A percentile compares a stretch with the other conserved stretches of the same genome.
Evolutionary conservation across 2,113 vertebrate genomes (phyloP).

Genomic region (Nansenia antarctica): DNA sequence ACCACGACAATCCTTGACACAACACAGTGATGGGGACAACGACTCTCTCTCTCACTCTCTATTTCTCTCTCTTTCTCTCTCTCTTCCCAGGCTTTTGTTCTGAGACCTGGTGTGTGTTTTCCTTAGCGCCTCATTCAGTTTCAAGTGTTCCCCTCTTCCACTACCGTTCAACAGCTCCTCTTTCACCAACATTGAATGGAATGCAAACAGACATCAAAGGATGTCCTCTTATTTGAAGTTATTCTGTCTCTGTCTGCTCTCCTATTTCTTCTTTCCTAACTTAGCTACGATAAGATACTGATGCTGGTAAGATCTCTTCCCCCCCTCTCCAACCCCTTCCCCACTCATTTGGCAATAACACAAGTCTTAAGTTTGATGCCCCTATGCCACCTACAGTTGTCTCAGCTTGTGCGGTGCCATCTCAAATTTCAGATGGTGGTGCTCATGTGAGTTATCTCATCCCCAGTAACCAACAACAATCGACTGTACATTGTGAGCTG

Average conservation of each 20-base stretch:
- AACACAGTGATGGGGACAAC: background rate
- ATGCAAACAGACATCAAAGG: constrained; percentile 78
- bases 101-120: constrained; percentile 65
- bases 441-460: constrained; percentile 56
- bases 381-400: constrained; percentile 31
- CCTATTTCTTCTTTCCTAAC: constrained; percentile 52
- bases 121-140: constrained; percentile 63
- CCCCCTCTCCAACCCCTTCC: constrained; percentile 21
- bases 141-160: constrained; percentile 63
- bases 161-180: constrained; percentile 64
- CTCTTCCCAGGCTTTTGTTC: constrained; percentile 56
- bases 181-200: constrained; percentile 71
- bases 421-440: constrained; percentile 53
- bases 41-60: background rate
- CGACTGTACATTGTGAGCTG: background rate
- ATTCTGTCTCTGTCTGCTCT: constrained; percentile 54
- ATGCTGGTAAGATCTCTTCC: constrained; percentile 57
- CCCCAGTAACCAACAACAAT: constrained; percentile 36
- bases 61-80: background rate
- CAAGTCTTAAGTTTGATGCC: too few relatives aligned
- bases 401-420: background rate
- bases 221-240: constrained; percentile 61
- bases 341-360: background rate
- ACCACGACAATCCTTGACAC: background rate
- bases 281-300: constrained; percentile 38